Conservation (phyloP, 2,888 invertebrate genomes). For the Tetropium fuscum region DNA sequence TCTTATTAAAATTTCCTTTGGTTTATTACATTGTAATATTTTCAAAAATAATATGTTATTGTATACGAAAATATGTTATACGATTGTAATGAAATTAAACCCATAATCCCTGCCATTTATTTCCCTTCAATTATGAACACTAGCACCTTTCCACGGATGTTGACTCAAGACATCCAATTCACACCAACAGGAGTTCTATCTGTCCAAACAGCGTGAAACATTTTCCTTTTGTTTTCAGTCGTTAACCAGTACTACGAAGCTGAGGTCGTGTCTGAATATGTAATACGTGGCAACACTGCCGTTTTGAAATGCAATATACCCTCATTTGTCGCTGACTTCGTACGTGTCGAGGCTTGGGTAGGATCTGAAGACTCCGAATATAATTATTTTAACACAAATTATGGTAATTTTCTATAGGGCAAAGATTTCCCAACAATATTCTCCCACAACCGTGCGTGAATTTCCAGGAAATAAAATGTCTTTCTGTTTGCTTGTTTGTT, state of each 20-base stretch:
- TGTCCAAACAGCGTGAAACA: conserved; percentile 33
- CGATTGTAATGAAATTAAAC: too few relatives aligned
- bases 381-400: conserved; percentile 76
- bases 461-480: conserved; percentile 11
- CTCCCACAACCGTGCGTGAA: not conserved
- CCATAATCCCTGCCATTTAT: too few relatives aligned
- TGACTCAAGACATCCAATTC: conserved; percentile 1
- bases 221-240: conserved; percentile 70
- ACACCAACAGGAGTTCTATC: conserved; percentile 32
- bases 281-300: conserved; percentile 88
- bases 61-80: too few relatives aligned
- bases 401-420: conserved; percentile 72
- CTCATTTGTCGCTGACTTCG: conserved; percentile 91
- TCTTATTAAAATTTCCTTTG: too few relatives aligned
- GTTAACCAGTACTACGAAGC: conserved; percentile 91
- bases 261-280: conserved; percentile 87
- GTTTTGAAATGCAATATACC: conserved; percentile 91
- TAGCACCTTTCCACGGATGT: conserved; percentile 47
- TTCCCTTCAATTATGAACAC: not conserved
- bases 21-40: too few relatives aligned
- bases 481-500: too few relatives aligned
- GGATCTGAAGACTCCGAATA: conserved; percentile 77
- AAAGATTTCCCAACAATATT: not conserved
- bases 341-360: conserved; percentile 87
- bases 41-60: too few relatives aligned